phyloP scores from a whole-genome alignment of 2,797 vertebrate genomes.

The Uromys caudimaculatus region DNA sequence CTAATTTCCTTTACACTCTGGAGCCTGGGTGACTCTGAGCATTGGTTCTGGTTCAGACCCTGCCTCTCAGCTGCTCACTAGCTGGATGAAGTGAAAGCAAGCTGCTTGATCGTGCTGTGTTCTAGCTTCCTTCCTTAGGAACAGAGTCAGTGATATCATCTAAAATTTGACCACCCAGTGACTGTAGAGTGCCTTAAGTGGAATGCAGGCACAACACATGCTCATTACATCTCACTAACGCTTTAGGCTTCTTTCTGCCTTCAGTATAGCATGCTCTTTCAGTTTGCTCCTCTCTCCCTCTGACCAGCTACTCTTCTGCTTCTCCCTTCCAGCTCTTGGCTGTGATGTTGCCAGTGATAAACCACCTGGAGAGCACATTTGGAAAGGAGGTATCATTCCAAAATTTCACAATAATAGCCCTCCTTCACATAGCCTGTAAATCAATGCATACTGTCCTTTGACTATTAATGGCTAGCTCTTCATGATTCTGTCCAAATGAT shows the following conservation, averaged over 20 bases:
- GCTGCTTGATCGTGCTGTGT: neutral
- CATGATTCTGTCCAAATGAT: conserved; percentile 18
- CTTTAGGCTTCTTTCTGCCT: neutral
- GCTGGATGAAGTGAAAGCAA: conserved; percentile 16
- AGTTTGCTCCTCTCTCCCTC: neutral
- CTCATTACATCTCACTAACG: neutral
- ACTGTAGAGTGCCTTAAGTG: neutral
- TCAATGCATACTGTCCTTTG: neutral
- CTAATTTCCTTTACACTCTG: neutral
- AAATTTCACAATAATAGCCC: conserved; percentile 72
- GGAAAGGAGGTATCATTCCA: conserved; percentile 73
- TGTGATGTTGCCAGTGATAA: conserved; percentile 63
- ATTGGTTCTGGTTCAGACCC: neutral
- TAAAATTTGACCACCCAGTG: conserved; percentile 4
- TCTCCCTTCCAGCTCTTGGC: conserved; percentile 2
- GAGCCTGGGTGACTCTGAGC: conserved; percentile 13
- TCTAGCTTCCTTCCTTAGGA: conserved; percentile 11
- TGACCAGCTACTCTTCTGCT: neutral
- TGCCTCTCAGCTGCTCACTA: neutral
- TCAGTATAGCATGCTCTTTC: neutral
- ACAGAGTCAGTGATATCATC: neutral
- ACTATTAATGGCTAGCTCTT: neutral
- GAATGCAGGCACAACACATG: neutral
- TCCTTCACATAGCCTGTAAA: conserved; percentile 8
- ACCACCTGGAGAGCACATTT: conserved; percentile 73